phyloP scores from a whole-genome alignment of 2,888 invertebrate genomes.

The Rhagophthalmus giganteus region DNA sequence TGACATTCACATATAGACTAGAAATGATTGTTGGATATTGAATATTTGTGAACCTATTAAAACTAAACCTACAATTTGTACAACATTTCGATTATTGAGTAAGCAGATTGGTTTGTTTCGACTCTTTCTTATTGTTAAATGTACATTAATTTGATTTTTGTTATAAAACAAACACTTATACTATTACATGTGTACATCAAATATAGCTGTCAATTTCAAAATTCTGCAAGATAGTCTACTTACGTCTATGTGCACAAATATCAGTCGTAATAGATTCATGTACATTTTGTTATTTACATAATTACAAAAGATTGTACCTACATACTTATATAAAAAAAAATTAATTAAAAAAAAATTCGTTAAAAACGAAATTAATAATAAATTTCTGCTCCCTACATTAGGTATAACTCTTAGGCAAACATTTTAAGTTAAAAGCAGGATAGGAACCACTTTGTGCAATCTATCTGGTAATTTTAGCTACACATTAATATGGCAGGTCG shows the following conservation, averaged over 20 bases:
- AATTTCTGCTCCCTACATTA: constrained; percentile 3
- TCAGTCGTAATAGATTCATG: constrained; percentile 36
- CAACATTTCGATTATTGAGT: constrained; percentile 9
- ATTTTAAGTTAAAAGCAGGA: constrained; percentile 23
- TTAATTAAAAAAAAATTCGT: constrained; percentile 7
- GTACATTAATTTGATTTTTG: background rate
- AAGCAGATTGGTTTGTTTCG: background rate
- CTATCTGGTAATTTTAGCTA: constrained; percentile 21
- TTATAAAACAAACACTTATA: too few relatives aligned
- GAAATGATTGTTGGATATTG: constrained; percentile 23
- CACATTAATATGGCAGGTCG: constrained; percentile 29
- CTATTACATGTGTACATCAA: background rate
- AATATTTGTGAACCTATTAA: background rate
- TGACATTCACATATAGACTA: constrained; percentile 28
- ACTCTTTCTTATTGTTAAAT: background rate
- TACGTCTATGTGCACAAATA: constrained; percentile 33
- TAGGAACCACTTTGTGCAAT: constrained; percentile 34
- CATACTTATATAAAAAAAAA: background rate
- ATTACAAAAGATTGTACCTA: constrained; percentile 31
- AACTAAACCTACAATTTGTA: constrained; percentile 19
- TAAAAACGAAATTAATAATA: too few relatives aligned
- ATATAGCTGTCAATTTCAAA: constrained; percentile 1
- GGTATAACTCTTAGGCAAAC: constrained; percentile 16
- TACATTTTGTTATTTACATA: constrained; percentile 36
- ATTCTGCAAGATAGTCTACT: constrained; percentile 14